phyloP scores from a whole-genome alignment of 2,797 vertebrate species.

The Myotis findleyi region DNA sequence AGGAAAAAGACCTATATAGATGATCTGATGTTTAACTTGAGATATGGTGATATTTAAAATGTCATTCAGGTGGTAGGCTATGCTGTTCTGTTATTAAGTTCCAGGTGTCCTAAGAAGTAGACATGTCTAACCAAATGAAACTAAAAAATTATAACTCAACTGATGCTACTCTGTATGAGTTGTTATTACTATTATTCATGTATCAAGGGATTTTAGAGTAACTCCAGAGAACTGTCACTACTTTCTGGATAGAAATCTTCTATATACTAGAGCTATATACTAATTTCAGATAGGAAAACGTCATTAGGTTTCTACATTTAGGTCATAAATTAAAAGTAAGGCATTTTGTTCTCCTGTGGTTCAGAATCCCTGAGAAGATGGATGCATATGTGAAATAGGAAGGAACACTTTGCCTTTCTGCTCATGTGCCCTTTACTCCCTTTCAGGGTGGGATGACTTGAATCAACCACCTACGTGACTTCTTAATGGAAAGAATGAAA shows the following conservation, averaged over 20 bases:
- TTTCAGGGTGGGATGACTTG: neutral
- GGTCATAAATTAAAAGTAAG: neutral
- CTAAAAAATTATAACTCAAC: neutral
- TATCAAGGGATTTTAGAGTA: neutral
- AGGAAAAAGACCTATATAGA: too few species aligned
- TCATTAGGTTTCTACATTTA: neutral
- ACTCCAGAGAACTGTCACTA: neutral
- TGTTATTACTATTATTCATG: neutral
- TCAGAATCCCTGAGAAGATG: neutral
- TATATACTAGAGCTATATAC: too few species aligned
- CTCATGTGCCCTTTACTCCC: too few species aligned
- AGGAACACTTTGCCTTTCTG: neutral
- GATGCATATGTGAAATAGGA: accelerated
- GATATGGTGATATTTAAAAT: too few species aligned
- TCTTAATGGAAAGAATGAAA: neutral
- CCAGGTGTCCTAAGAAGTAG: neutral
- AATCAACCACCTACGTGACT: neutral
- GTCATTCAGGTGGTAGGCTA: too few species aligned
- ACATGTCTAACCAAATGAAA: neutral
- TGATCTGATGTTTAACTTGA: too few species aligned
- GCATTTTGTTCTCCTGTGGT: neutral
- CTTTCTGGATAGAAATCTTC: neutral
- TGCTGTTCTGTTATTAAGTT: neutral
- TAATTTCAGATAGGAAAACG: too few species aligned
- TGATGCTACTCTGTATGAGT: neutral